Evolutionary conservation across 2,888 invertebrate genomes (phyloP).

Genomic region (Tetranychus piercei): DNA sequence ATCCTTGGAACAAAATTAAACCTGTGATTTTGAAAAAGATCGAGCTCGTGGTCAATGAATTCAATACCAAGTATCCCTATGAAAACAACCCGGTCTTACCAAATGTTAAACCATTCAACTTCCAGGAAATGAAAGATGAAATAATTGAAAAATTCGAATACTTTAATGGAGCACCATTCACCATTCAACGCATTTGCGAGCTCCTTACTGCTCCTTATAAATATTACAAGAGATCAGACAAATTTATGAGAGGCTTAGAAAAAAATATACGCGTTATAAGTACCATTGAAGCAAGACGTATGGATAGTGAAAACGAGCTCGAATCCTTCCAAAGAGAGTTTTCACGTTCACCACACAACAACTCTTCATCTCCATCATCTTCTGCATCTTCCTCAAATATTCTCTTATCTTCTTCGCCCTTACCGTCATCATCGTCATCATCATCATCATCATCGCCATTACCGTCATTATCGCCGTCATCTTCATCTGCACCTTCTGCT

Average conservation of each 20-base stretch:
- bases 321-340: background rate
- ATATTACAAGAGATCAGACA: constrained; percentile 86
- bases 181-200: constrained; percentile 86
- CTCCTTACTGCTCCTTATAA: constrained; percentile 70
- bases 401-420: background rate
- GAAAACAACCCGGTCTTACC: constrained; percentile 59
- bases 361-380: background rate
- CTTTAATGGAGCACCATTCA: constrained; percentile 58
- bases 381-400: background rate
- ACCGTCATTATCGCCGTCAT: background rate
- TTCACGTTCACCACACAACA: background rate
- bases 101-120: constrained; percentile 75
- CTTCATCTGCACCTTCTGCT: background rate
- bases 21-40: constrained; percentile 71
- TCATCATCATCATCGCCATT: background rate
- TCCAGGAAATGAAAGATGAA: constrained; percentile 52
- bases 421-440: background rate
- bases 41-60: constrained; percentile 64
- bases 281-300: constrained; percentile 22
- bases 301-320: constrained; percentile 6
- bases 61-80: constrained; percentile 50
- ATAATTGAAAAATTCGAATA: constrained; percentile 31
- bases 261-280: constrained; percentile 39
- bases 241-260: constrained; percentile 88
- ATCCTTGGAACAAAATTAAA: constrained; percentile 73